Conservation (phyloP, 1,140 invertebrate genomes). For the Meloidogyne hapla region DNA sequence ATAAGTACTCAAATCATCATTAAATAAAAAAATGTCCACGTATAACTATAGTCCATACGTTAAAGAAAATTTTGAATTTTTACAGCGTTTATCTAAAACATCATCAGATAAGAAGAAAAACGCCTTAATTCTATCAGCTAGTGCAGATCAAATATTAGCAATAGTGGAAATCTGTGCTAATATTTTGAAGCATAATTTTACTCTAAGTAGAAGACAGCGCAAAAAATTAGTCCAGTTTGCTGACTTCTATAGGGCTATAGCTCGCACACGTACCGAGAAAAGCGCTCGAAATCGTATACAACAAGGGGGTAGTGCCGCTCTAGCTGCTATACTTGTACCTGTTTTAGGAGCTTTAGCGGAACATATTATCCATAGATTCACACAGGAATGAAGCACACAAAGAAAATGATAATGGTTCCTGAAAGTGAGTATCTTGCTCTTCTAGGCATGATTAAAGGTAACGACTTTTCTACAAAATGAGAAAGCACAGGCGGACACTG, state of each 20-base stretch:
- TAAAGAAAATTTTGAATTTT: slow-evolving; percentile 1
- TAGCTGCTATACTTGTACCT: slow-evolving; percentile 15
- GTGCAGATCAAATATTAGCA: slow-evolving; percentile 27
- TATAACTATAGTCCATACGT: background rate
- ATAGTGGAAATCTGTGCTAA: slow-evolving; percentile 38
- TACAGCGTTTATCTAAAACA: background rate
- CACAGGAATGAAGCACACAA: background rate
- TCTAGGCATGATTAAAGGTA: background rate
- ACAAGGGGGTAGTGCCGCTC: slow-evolving; percentile 11
- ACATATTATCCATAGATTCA: slow-evolving; percentile 14
- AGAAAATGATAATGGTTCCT: slow-evolving; percentile 31
- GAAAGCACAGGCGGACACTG: background rate
- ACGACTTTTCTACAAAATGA: background rate
- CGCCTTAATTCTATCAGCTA: background rate
- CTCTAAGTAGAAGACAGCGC: slow-evolving; percentile 22
- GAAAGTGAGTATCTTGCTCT: slow-evolving; percentile 16
- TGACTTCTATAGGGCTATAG: background rate
- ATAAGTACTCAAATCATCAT: no score
- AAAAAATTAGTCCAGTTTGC: background rate
- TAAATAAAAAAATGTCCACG: no score
- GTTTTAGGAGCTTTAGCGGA: slow-evolving; percentile 8
- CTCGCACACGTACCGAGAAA: slow-evolving; percentile 24
- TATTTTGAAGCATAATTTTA: slow-evolving; percentile 23
- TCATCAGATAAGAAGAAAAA: no score
- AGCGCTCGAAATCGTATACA: slow-evolving; percentile 28